Evolutionary conservation across 2,113 vertebrate genomes (phyloP).

Genomic region (Ceyx melanurus): DNA sequence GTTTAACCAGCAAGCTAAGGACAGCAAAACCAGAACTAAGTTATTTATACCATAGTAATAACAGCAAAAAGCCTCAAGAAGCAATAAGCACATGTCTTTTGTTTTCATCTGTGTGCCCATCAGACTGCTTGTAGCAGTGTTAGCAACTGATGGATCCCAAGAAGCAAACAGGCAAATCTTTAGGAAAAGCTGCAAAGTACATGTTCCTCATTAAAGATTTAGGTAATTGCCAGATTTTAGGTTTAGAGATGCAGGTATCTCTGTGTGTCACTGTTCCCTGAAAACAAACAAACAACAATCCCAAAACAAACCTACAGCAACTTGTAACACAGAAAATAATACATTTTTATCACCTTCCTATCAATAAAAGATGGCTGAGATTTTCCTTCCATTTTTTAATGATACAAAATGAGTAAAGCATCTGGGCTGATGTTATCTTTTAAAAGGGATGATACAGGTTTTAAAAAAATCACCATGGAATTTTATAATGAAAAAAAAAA

Average conservation of each 20-base stretch:
- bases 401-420: not conserved
- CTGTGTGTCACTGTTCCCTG: not conserved
- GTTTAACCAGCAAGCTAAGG: not conserved
- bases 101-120: not conserved
- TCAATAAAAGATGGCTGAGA: not conserved
- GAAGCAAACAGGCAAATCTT: not conserved
- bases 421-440: not conserved
- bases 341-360: not conserved
- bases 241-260: conserved; percentile 6
- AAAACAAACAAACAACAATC: not conserved
- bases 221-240: not conserved
- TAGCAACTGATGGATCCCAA: not conserved
- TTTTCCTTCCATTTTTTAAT: not conserved
- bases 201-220: not conserved
- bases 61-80: not conserved
- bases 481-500: not conserved
- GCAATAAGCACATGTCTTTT: not conserved
- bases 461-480: not conserved
- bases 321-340: not conserved
- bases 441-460: not conserved
- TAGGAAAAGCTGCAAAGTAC: not conserved
- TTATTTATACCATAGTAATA: not conserved
- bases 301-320: not conserved
- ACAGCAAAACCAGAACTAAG: not conserved
- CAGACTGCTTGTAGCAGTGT: not conserved